Evolutionary conservation across 2,888 invertebrate genomes (phyloP).

Genomic region (Stictocephala bisonia): DNA sequence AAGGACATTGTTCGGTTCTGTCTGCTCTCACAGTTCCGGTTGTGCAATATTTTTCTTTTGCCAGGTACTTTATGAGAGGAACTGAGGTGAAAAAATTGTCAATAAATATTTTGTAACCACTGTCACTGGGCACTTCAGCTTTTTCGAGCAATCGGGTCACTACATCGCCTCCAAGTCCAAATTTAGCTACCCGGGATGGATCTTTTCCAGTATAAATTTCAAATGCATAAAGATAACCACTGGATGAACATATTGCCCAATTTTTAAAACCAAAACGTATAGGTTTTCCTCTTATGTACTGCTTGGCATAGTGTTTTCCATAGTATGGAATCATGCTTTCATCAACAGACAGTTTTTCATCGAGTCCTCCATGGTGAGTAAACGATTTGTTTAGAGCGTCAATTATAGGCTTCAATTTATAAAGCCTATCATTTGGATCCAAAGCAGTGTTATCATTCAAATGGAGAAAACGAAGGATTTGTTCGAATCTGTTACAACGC

Average conservation of each 20-base stretch:
- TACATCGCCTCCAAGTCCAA: slow-evolving; percentile 31
- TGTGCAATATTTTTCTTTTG: no score
- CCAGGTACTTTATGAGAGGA: no score
- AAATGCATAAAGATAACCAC: slow-evolving; percentile 37
- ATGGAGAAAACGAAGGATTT: no score
- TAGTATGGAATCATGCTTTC: slow-evolving; percentile 44
- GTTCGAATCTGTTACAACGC: slow-evolving; percentile 27
- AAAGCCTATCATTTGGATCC: not conserved
- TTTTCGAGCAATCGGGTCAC: slow-evolving; percentile 34
- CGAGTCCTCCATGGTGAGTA: slow-evolving; percentile 2
- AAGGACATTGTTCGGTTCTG: no score
- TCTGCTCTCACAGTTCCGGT: no score
- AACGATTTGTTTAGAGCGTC: not conserved
- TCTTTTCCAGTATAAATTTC: slow-evolving; percentile 34
- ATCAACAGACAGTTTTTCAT: no score
- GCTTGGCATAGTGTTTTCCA: slow-evolving; percentile 42
- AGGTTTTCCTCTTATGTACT: slow-evolving; percentile 39
- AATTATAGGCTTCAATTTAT: not conserved
- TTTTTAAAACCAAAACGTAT: slow-evolving; percentile 44
- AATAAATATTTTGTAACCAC: slow-evolving; percentile 36
- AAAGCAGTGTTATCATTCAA: not conserved
- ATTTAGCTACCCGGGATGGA: not conserved
- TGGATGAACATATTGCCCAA: slow-evolving; percentile 42
- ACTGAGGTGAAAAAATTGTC: slow-evolving; percentile 39
- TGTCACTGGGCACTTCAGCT: slow-evolving; percentile 27